phyloP scores from a whole-genome alignment of 2,888 invertebrate species.

The Euplagia quadripunctaria region DNA sequence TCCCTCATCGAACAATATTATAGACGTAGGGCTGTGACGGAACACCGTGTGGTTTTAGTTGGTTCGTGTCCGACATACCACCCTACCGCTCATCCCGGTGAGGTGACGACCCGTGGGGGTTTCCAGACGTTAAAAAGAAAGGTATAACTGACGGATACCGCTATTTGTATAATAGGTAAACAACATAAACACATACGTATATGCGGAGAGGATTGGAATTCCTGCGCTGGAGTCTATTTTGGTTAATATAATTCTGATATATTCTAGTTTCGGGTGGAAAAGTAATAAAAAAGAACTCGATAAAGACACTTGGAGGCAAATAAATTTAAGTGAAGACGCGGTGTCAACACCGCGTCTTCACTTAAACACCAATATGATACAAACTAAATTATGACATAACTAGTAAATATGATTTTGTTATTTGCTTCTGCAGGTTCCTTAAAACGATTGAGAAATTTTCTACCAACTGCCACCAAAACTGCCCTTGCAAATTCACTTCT shows the following conservation, averaged over 20 bases:
- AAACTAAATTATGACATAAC: too few species aligned
- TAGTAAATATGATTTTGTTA: too few species aligned
- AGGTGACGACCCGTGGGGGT: too few species aligned
- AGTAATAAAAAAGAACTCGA: background rate
- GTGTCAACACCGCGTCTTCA: background rate
- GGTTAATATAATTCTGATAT: background rate
- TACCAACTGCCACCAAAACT: too few species aligned
- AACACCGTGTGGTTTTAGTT: too few species aligned
- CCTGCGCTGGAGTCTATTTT: background rate
- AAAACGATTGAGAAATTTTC: too few species aligned
- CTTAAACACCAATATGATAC: too few species aligned
- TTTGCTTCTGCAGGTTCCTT: too few species aligned
- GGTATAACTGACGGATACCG: background rate
- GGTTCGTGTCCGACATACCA: too few species aligned
- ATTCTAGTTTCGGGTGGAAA: background rate
- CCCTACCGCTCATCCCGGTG: too few species aligned
- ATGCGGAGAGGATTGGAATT: background rate
- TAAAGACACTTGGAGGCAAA: background rate
- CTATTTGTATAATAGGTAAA: background rate
- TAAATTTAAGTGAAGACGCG: too few species aligned
- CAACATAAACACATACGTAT: background rate
- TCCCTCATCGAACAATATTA: background rate
- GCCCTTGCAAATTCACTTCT: too few species aligned
- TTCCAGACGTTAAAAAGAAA: background rate
- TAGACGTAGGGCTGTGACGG: background rate